These are phyloP conservation scores for Saccostrea echinata DNA, from an alignment of 1,140 invertebrate species.

Conservation along the genomic window DNA sequence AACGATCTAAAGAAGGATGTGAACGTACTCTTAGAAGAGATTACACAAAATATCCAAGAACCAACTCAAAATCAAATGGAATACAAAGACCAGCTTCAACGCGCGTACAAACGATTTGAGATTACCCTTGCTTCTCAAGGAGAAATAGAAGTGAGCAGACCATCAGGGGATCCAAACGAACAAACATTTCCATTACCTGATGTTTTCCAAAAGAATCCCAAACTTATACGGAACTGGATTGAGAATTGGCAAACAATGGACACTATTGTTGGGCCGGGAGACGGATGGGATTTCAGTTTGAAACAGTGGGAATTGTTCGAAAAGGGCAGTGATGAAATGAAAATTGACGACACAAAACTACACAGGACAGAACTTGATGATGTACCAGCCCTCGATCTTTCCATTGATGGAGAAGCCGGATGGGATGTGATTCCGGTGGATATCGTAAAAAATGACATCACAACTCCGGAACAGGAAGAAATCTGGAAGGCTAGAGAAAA, in stretches of 20 bases:
- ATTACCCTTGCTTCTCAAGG: neutral
- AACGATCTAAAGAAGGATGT: neutral
- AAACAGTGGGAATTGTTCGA: neutral
- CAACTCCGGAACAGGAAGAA: slow-evolving; percentile 47
- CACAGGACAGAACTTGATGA: slow-evolving; percentile 21
- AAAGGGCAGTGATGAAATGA: neutral
- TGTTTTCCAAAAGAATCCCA: neutral
- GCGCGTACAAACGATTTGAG: slow-evolving; percentile 32
- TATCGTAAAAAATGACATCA: slow-evolving; percentile 48
- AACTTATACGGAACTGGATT: slow-evolving; percentile 24
- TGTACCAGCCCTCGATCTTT: neutral
- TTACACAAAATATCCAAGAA: neutral
- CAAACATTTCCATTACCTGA: slow-evolving; percentile 31
- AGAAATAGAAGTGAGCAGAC: neutral
- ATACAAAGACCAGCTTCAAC: slow-evolving; percentile 39
- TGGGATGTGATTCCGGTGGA: slow-evolving; percentile 50
- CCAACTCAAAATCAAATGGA: neutral
- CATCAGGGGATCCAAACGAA: slow-evolving; percentile 42
- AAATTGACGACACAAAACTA: slow-evolving; percentile 17
- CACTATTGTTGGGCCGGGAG: slow-evolving; percentile 5
- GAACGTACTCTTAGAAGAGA: neutral
- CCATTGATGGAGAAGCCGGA: slow-evolving; percentile 41
- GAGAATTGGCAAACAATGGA: slow-evolving; percentile 46
- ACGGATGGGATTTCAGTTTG: neutral
- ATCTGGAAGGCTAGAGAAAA: slow-evolving; percentile 31